Base-by-base conservation (phyloP, 2,888 invertebrate genomes). In the Chloroclystis v-ata region DNA sequence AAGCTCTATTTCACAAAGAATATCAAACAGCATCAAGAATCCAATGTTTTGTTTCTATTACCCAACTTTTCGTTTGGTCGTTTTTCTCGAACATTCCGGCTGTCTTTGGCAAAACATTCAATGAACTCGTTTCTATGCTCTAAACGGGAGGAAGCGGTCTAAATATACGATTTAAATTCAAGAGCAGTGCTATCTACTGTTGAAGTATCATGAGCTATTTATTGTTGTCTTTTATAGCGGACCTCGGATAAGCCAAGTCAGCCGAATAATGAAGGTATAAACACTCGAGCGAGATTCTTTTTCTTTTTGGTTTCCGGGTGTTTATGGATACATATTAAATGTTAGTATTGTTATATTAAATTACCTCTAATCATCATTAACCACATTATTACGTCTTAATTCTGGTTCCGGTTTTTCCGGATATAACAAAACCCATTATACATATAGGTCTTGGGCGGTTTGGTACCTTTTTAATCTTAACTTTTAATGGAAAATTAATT, bases 81-180 rank as follows among this genome's bases (percentile, higher is more conserved):
- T 82, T 82, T 81, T 78, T 78, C 74, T 72, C 73, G 67, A 75
- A 75, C 78, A 76, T 75, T 74, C 75, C 74, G 69, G 67, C 68
- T 71, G 72, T 73, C 78, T 75, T 81, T 78, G 75, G 75, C 72
- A 72, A 71, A 71, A 72, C 70, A 74, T 79, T 70, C 77, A 81
- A 83, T 82, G 78, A 73, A 78, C 78, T 73, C 82, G 79, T 83
- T 85, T 81, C 82, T 81, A 82, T 82, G 77, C 81, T 73, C 69
- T 71, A 73, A 79, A 77, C 78, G 78, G 67, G 71, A 73, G 71
- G 70, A 71, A 72, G 68, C 72, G 75, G 74, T 78, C 76, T 81
- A 81, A 83, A 82, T 77, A 73, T 75, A 79, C 75, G 70, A 84
- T 85, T 85, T 83, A 78, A 78, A 84, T 83, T 84, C 83, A 83